phyloP scores from a whole-genome alignment of 2,888 invertebrate genomes.

The Perizoma flavofasciatum region DNA sequence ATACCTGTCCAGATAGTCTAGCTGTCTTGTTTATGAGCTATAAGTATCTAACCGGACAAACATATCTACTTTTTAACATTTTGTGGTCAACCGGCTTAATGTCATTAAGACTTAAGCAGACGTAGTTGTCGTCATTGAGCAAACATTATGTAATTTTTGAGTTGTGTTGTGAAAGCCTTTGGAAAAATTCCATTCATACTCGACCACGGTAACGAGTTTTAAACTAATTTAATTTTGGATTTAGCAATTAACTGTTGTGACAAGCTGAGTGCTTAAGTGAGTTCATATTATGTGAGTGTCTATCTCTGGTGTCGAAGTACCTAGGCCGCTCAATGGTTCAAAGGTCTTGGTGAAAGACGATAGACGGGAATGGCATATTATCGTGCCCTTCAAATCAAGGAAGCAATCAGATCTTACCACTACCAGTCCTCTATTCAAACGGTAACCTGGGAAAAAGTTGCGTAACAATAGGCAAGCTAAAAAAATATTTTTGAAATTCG shows the following conservation, averaged over 20 bases:
- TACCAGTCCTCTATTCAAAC: no score
- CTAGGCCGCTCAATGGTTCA: no score
- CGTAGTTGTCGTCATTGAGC: conserved; percentile 1
- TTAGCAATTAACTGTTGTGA: no score
- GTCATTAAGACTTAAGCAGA: conserved; percentile 10
- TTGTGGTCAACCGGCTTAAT: conserved; percentile 6
- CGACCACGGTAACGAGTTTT: conserved; percentile 4
- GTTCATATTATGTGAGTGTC: neutral
- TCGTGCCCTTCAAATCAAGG: no score
- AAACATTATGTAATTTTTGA: conserved; percentile 20
- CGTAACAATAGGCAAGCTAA: no score
- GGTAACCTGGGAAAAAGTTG: no score
- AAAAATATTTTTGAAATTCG: no score
- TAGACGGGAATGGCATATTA: no score
- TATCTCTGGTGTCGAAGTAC: no score
- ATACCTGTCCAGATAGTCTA: neutral
- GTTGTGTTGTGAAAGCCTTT: conserved; percentile 11
- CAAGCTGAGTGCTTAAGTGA: no score
- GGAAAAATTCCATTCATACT: conserved; percentile 8
- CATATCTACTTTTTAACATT: conserved; percentile 10
- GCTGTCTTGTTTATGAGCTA: neutral
- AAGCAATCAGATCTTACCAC: no score
- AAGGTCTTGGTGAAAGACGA: no score
- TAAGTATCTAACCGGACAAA: conserved; percentile 3
- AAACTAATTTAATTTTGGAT: neutral